Evolutionary conservation across 2,113 vertebrate genomes (phyloP).

Genomic region (Columbina picui): DNA sequence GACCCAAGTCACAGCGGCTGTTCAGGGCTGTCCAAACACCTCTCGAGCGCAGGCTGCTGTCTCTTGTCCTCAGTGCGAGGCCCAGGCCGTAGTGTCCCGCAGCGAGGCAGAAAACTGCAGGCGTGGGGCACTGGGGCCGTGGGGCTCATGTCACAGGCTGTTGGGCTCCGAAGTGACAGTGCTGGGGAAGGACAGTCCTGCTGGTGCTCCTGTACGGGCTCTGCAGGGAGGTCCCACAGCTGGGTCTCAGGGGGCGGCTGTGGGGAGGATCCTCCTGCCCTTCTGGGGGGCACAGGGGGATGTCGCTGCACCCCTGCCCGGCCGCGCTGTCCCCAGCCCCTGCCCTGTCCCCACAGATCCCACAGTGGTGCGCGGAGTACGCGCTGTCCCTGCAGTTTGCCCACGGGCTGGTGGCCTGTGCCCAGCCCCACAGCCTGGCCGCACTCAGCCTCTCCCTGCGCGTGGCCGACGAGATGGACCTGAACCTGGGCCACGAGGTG

Average conservation of each 20-base stretch:
- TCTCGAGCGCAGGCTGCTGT: neutral
- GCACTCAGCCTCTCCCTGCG: slow-evolving; percentile 88
- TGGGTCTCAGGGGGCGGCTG: neutral
- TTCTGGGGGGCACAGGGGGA: rapidly evolving
- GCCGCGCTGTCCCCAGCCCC: rapidly evolving
- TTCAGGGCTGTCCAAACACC: neutral
- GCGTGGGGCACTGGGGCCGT: rapidly evolving
- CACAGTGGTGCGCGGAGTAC: slow-evolving; percentile 95
- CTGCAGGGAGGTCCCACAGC: rapidly evolving
- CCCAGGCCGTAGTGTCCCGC: rapidly evolving
- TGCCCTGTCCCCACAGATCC: slow-evolving; percentile 75
- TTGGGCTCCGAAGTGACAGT: neutral
- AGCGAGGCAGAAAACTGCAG: rapidly evolving
- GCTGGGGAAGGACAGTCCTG: neutral
- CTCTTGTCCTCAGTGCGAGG: rapidly evolving
- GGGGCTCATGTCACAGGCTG: rapidly evolving
- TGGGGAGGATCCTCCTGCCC: neutral
- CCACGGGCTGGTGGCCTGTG: slow-evolving; percentile 87
- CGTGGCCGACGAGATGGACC: slow-evolving; percentile 97
- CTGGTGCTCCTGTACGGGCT: neutral
- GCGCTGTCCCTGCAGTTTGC: slow-evolving; percentile 85
- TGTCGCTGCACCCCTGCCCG: rapidly evolving
- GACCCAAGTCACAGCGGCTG: neutral
- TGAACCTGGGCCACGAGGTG: slow-evolving; percentile 93
- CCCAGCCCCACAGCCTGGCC: slow-evolving; percentile 86